Base-by-base conservation (phyloP, 1,140 invertebrate species). In the Drosophila obscura region DNA sequence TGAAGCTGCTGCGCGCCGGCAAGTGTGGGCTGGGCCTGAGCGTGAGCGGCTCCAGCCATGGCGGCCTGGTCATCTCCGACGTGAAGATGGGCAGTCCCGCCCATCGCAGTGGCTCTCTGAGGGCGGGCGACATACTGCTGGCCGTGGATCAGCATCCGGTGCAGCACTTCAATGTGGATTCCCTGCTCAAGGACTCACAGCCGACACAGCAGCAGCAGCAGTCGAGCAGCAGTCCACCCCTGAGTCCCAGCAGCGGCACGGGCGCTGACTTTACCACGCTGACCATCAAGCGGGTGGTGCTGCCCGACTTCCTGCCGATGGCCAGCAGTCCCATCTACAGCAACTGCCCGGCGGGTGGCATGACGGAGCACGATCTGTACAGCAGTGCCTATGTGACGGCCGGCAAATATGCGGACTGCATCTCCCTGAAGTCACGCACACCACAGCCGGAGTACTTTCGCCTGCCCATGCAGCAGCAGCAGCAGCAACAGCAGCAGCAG, bases 21-120 rank as follows among this genome's bases (percentile, higher is more conserved):
- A 93, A 93, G 5, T 93, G 93, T 16, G 96, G 96, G 26, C 93
- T 98, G 11, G 97, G 97, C 2, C 94, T 99, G 6, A 97, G 97
- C 5, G 96, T 98, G 4, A 97, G 95, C 91, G 94, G 96, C 5
- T 89, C 91, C 50, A 92, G 92, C 41, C 94, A 95, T 61, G 87
- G 75, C 8, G 90, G 90, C 2, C 92, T 96, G 49, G 92, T 95
- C 28, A 97, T 98, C 63, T 95, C 96, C 0, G 96, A 98, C 78
- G 96, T 99, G 1, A 95, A 96, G 56, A 94, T 95, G 51, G 98
- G 97, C 5, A 98, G 97, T 28, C 95, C 97, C 0, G 97, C 98
- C 0, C 97, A 99, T 92, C 94, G 97, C 61, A 96, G 95, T 15
- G 97, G 97, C 0, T 97, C 97, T 6, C 93, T 99, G 28, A 94